Base-by-base conservation (phyloP, 2,113 vertebrate species). In the Cettia cetti region DNA sequence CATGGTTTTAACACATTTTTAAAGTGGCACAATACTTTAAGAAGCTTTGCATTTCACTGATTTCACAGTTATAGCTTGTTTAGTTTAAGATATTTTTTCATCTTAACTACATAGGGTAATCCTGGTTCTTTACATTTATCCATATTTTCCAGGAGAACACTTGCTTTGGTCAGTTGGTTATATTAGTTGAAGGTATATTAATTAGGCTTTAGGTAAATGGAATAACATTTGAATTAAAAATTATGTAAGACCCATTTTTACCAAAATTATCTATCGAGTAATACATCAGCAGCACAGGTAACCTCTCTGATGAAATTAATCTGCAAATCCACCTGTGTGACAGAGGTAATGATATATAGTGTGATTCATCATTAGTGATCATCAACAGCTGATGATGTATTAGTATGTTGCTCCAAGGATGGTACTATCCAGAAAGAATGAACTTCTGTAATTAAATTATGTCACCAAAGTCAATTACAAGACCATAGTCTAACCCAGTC, bases 301-400 rank as follows among this genome's bases (percentile, higher is more conserved):
- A 9, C 61, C 93, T 86, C 91, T 90, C 82, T 11, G 13, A 94
- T 90, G 53, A 96, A 97, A 97, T 98, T 96, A 98, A 97, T 98
- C 95, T 97, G 65, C 90, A 96, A 97, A 97, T 92, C 86, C 96
- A 98, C 96, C 96, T 97, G 91, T 91, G 83, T 96, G 94, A 97
- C 96, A 97, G 63, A 87, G 65, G 31, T 96, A 97, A 97, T 97
- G 96, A 97, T 97, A 76, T 82, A 97, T 97, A 94, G 80, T 91
- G 89, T 95, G 91, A 97, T 97, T 96, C 92, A 97, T 97, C 94
- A 97, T 96, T 97, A 96, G 76, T 94, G 96, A 93, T 94, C 86
- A 97, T 96, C 96, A 96, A 89, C 87, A 96, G n/a, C 37, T 40
- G 23, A 90, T 97, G 96, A 97, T 96, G 61, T 97, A 97, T 98